phyloP scores from a whole-genome alignment of 2,113 vertebrate genomes.

The Brachyhypopomus occidentalis region DNA sequence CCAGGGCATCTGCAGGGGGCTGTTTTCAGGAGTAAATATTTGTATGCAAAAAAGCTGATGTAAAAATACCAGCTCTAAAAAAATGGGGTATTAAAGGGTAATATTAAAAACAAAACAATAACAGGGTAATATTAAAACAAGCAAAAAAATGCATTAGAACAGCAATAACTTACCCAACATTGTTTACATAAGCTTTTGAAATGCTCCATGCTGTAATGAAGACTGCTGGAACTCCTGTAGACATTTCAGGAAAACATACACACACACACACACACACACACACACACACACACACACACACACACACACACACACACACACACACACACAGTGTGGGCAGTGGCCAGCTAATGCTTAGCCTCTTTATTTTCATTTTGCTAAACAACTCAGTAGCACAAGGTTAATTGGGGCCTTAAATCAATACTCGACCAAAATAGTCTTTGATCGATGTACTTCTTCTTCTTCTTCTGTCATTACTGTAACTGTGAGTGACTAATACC shows the following conservation, averaged over 20 bases:
- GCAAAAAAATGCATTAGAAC: background rate
- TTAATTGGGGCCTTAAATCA: too few species aligned
- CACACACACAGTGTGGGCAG: background rate
- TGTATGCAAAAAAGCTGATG: background rate
- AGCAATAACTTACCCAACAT: constrained; percentile 81
- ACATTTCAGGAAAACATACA: background rate
- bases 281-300: background rate
- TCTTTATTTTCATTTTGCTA: background rate
- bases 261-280: too few species aligned
- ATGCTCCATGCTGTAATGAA: constrained; percentile 88
- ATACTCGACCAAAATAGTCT: too few species aligned
- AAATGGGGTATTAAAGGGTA: too few species aligned
- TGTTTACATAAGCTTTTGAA: constrained; percentile 76
- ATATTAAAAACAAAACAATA: too few species aligned
- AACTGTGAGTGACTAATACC: background rate
- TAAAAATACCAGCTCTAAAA: background rate
- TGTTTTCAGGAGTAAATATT: background rate
- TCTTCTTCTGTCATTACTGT: too few species aligned
- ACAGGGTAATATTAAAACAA: too few species aligned
- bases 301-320: constrained; percentile 10
- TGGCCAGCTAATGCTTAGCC: background rate
- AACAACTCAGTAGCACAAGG: background rate
- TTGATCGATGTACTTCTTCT: too few species aligned
- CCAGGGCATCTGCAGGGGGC: background rate
- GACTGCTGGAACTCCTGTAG: constrained; percentile 84